Percentiles rank a stretch among this genome's conserved stretches.
These are phyloP conservation scores for Hippocampus mohnikei DNA, from an alignment of 2,113 vertebrate genomes.

Conservation along the genomic window DNA sequence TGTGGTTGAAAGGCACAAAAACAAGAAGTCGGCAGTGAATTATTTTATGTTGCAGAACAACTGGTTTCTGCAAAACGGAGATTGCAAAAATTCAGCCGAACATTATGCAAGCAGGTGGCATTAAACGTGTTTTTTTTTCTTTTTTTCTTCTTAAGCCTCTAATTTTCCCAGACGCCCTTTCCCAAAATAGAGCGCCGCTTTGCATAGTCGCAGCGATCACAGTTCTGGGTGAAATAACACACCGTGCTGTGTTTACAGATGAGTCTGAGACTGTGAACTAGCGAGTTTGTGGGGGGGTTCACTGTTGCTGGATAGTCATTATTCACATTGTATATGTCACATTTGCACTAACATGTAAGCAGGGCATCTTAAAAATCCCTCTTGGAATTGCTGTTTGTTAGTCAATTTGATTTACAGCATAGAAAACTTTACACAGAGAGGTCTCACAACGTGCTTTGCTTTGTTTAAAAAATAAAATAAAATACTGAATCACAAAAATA, in stretches of 20 bases:
- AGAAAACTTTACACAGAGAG: neutral
- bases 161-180: constrained; percentile 45
- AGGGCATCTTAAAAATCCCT: neutral
- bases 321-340: constrained; percentile 1
- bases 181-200: constrained; percentile 55
- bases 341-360: neutral
- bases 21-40: neutral
- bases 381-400: neutral
- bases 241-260: constrained; percentile 44
- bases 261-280: constrained; percentile 28
- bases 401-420: neutral
- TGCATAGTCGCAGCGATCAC: constrained; percentile 53
- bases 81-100: constrained; percentile 13
- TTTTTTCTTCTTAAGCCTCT: constrained; percentile 11
- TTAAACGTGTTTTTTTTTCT: neutral
- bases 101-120: constrained; percentile 1
- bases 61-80: neutral
- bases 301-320: neutral
- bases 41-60: neutral
- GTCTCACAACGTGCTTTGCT: neutral
- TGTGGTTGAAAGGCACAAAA: neutral
- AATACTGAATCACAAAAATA: neutral
- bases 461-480: neutral
- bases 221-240: constrained; percentile 47
- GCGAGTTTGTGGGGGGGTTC: neutral